Base-by-base conservation (phyloP, 2,113 vertebrate genomes). In the Albula goreensis region DNA sequence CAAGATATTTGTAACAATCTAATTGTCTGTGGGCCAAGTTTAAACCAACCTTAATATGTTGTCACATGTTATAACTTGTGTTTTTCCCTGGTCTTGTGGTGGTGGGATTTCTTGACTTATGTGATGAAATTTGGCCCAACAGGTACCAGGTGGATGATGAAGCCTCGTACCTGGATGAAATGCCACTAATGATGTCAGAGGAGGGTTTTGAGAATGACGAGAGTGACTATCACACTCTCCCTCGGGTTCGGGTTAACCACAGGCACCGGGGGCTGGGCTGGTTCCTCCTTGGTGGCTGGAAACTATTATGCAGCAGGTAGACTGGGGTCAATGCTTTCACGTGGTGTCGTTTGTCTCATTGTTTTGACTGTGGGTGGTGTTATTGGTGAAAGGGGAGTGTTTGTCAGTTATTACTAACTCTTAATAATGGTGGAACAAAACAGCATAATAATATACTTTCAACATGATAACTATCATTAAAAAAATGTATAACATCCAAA, bases 171-270 rank as follows among this genome's bases (percentile, higher is more conserved):
- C 91, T 99, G 96, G 98, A 99, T 88, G 98, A 99, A 92, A 99
- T 99, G 98, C 98, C 98, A 8, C 91, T 99, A 57, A 99, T 99
- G 98, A 99, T 99, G 98, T 99, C 98, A 70, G 98, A 99, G 94
- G 98, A 99, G 93, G 98, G 96, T 82, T 98, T 99, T 87, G 98
- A 99, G 94, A 98, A 98, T 13, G 98, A 99, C 3, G 98, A 99
- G 90, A 97, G 96, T 49, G 98, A 98, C 92, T 99, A 99, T 89
- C 98, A 99, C 90, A 99, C 97, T 0, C 93, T 99, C 82, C 98
- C 98, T 25, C 95, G 97, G 89, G 98, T 98, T 83, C 93, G 97
- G 90, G 87, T 95, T 91, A 91, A 88, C 0, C 96, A 94, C 53
- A 95, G 95, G 85, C 95, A 90, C 60, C 91, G 94, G 89, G 97